These are phyloP conservation scores for Heteronetta atricapilla DNA, from an alignment of 2,113 vertebrate species.

Conservation along the genomic window DNA sequence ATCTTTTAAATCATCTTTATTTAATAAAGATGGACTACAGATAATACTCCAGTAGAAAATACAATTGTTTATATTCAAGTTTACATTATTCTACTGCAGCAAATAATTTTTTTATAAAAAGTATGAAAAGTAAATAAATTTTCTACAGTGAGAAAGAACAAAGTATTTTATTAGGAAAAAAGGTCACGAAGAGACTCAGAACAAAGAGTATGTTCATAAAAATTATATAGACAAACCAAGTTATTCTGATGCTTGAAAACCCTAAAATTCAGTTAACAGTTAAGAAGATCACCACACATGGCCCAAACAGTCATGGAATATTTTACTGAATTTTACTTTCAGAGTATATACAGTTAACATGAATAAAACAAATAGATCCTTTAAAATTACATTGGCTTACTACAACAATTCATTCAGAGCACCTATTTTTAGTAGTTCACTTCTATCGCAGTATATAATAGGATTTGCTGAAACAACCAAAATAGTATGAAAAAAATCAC, in stretches of 20 bases:
- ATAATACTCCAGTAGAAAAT: neutral
- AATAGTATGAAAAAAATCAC: neutral
- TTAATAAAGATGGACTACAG: neutral
- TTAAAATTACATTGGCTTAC: neutral
- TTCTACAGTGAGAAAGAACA: neutral
- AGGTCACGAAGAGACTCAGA: neutral
- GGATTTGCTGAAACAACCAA: constrained; percentile 16
- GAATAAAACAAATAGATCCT: neutral
- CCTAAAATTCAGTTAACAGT: neutral
- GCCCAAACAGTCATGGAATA: neutral
- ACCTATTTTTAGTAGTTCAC: neutral
- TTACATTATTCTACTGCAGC: neutral
- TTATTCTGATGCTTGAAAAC: neutral
- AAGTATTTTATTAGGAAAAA: neutral
- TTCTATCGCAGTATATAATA: neutral
- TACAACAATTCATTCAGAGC: accelerated
- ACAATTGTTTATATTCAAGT: neutral
- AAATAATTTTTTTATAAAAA: neutral
- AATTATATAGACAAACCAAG: neutral
- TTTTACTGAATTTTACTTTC: neutral
- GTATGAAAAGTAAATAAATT: neutral
- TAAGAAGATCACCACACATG: neutral
- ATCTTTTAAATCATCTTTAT: neutral
- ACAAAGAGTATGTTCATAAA: neutral
- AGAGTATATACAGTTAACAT: neutral